Evolutionary conservation across 1,140 invertebrate genomes (phyloP).

Genomic region (Ladona fulva): DNA sequence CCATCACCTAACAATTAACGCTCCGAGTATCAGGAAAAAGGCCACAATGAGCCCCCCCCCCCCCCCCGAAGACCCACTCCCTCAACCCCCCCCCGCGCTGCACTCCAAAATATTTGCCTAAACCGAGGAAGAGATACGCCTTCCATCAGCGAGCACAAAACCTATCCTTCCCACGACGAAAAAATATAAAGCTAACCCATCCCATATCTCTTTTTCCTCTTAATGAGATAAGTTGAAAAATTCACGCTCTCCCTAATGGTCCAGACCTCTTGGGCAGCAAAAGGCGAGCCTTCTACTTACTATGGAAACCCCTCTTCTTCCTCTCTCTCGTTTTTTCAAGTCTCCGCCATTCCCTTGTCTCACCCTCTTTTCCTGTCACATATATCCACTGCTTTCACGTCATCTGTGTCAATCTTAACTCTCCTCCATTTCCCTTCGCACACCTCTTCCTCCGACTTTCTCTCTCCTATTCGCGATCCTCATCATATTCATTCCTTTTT

Average conservation of each 20-base stretch:
- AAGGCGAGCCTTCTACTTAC: not conserved
- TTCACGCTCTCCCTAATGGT: not conserved
- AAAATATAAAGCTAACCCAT: not conserved
- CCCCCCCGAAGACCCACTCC: too few species aligned
- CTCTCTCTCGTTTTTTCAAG: not conserved
- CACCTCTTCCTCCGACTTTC: not conserved
- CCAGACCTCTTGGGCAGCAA: not conserved
- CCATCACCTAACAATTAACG: not conserved
- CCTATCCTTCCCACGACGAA: not conserved
- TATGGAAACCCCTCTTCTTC: not conserved
- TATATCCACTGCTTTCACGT: not conserved
- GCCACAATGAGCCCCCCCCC: not conserved
- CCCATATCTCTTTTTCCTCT: not conserved
- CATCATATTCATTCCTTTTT: not conserved
- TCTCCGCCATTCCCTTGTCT: not conserved
- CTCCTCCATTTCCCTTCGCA: not conserved
- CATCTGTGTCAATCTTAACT: not conserved
- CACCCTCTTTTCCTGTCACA: not conserved
- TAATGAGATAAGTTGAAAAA: constrained; percentile 10
- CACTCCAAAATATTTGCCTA: not conserved
- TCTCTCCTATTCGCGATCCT: not conserved
- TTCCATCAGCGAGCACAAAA: not conserved
- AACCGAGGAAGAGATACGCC: not conserved
- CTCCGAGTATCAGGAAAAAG: not conserved
- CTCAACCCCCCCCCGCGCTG: too few species aligned